Conservation (phyloP, 2,797 vertebrate species). For the Lepus townsendii region DNA sequence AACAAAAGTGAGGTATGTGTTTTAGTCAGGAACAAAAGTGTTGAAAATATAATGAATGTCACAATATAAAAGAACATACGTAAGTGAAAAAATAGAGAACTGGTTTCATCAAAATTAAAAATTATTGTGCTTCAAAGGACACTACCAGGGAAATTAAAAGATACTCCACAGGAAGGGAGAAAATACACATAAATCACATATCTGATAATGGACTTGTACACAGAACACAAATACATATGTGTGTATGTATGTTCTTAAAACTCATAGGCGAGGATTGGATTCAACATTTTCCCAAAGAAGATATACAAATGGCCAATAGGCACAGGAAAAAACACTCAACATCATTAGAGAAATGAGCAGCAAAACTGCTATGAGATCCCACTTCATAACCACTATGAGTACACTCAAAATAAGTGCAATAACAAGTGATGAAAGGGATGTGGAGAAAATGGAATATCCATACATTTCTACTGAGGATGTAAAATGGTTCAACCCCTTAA, state of each 20-base stretch:
- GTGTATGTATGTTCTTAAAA: background rate
- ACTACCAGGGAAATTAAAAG: background rate
- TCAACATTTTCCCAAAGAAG: background rate
- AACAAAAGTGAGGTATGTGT: background rate
- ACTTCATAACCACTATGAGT: no score
- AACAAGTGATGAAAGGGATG: no score
- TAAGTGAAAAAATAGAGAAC: background rate
- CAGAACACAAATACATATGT: background rate
- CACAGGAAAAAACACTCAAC: background rate
- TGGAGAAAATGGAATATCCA: no score
- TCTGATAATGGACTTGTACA: background rate
- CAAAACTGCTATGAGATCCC: no score
- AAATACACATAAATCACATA: background rate
- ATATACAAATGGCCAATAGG: background rate
- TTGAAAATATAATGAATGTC: background rate
- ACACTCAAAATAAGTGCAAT: no score
- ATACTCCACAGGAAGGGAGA: background rate
- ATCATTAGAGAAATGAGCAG: no score
- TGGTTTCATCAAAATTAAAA: conserved; percentile 7
- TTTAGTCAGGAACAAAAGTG: background rate
- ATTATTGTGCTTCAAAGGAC: background rate
- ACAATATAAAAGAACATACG: background rate
- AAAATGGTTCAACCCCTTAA: no score
- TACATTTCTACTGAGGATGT: no score
- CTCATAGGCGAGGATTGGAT: background rate